Evolutionary conservation across 2,113 vertebrate genomes (phyloP).

Genomic region (Amphiprion percula): DNA sequence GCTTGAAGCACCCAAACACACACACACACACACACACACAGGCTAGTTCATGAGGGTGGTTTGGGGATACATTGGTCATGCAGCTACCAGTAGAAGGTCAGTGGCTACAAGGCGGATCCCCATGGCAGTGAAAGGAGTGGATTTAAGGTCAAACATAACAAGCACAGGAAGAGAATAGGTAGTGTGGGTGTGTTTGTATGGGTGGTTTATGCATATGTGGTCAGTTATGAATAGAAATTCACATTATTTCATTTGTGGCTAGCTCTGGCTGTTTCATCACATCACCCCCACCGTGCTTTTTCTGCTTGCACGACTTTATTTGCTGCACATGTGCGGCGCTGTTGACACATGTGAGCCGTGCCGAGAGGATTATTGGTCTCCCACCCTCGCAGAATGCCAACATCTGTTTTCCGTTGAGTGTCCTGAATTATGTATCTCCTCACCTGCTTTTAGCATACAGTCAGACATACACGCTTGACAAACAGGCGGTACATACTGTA

Average conservation of each 20-base stretch:
- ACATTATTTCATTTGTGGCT: not conserved
- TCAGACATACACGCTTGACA: not conserved
- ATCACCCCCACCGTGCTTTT: not conserved
- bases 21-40: slow-evolving; percentile 9
- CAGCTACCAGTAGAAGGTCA: slow-evolving; percentile 53
- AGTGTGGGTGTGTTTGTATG: not conserved
- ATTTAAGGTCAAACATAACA: slow-evolving; percentile 42
- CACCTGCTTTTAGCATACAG: slow-evolving; percentile 41
- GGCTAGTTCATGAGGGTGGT: not conserved
- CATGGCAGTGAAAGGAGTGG: not conserved
- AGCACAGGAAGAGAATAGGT: not conserved
- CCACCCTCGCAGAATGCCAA: slow-evolving; percentile 14
- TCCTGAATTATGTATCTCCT: slow-evolving; percentile 49
- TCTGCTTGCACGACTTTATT: not conserved
- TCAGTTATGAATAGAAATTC: not conserved
- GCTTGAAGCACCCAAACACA: slow-evolving; percentile 6
- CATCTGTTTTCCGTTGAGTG: slow-evolving; percentile 53
- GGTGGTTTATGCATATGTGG: not conserved
- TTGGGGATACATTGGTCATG: slow-evolving; percentile 46
- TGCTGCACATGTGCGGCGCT: slow-evolving; percentile 1
- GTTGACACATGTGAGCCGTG: slow-evolving; percentile 20
- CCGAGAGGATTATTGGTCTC: slow-evolving; percentile 23
- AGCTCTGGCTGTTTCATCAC: not conserved
- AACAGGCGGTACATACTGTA: not conserved
- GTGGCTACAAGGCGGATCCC: slow-evolving; percentile 20